Evolutionary conservation across 92 coral and sea anemone species (phyloP), one percentile per base, ranked within the genome.

Genomic region (Epizoanthus fatuus): DNA sequence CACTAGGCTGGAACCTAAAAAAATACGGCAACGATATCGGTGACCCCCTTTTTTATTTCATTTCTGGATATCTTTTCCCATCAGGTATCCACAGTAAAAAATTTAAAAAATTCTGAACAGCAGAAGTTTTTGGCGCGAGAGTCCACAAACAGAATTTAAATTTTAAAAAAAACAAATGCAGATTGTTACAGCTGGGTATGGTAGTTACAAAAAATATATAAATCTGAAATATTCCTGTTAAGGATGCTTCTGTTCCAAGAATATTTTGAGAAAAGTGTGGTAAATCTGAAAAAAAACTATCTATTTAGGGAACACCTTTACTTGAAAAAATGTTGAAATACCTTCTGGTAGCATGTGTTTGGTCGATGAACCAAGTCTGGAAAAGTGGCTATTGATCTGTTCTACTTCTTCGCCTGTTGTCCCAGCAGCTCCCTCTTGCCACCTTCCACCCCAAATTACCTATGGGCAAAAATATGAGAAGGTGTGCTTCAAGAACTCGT

Each of bases 341-440:
- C 93, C 90, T 54, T 88, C 90, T 69, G 94, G 91, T 14, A 84
- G 70, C 94, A 91, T 91, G 70, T 84, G 79, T 70, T 91, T 91
- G 35, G 94, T 91, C 29, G 80, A 81, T 38, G 78, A 74, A 8
- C 89, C 94, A 75, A 86, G 86, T 53, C 88, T 39, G 47, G 94
- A 91, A 17, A 87, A 86, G 63, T 91, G 88, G 55, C 91, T 86
- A 52, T 91, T 91, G 14, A 86, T 83, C 39, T 86, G 91, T 22
- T 91, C 94, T 6, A 87, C 91, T 74, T 91, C 91, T 57, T 91
- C 91, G 15, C 89, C 94, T n/a, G 91, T 86, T 75, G 94, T 79
- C 12, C 81, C 91, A 69, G 81, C 85, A 16, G 91, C 84, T 17
- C 58, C 88, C 2, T 82, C 59, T 64, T 91, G 94, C 91, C 91